phyloP scores from a whole-genome alignment of 2,797 vertebrate species.

The Sebastes aleutianus region DNA sequence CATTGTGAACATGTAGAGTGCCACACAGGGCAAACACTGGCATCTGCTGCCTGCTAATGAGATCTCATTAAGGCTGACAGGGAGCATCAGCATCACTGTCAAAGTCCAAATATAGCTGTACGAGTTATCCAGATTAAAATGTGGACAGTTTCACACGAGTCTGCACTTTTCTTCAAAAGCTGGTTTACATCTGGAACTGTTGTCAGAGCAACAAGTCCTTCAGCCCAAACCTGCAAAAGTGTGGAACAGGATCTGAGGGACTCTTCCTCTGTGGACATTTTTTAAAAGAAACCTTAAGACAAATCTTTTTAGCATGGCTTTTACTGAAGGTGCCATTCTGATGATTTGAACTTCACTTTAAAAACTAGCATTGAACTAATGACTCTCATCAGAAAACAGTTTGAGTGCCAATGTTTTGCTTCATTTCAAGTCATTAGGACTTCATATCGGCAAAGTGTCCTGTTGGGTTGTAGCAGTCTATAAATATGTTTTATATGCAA shows the following conservation, averaged over 20 bases:
- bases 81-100: slow-evolving; percentile 42
- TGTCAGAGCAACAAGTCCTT: background rate
- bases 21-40: slow-evolving; percentile 24
- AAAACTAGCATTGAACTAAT: background rate
- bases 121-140: background rate
- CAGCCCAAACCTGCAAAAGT: background rate
- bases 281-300: too few relatives aligned
- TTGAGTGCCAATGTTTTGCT: background rate
- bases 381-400: background rate
- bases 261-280: too few relatives aligned
- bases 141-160: background rate
- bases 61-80: slow-evolving; percentile 44
- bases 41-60: slow-evolving; percentile 60
- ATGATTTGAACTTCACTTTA: background rate
- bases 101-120: slow-evolving; percentile 11
- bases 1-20: slow-evolving; percentile 15
- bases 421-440: background rate
- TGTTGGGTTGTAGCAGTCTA: slow-evolving; percentile 26
- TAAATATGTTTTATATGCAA: slow-evolving; percentile 52
- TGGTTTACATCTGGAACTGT: background rate
- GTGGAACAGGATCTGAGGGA: too few relatives aligned
- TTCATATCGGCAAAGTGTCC: background rate
- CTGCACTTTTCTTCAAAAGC: background rate
- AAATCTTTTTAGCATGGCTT: too few relatives aligned
- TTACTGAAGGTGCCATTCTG: background rate